A percentile compares a stretch with the other conserved stretches of the same genome.
These are phyloP conservation scores for Dendrophyllia cribrosa DNA, from an alignment of 64 coral and sea anemone genomes.

Conservation along the genomic window DNA sequence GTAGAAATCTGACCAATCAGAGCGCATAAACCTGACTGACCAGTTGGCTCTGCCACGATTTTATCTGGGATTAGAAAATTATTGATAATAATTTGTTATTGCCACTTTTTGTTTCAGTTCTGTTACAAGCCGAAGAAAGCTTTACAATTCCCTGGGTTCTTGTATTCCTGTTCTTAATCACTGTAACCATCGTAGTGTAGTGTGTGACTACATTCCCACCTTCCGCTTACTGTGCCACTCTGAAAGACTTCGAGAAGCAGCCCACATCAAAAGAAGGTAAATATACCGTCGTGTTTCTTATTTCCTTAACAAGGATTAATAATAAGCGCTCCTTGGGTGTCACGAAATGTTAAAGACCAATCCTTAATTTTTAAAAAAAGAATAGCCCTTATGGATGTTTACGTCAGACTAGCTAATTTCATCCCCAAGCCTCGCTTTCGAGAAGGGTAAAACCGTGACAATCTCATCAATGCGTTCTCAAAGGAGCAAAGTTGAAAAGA, in stretches of 20 bases:
- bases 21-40: not conserved
- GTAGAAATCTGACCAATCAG: no score
- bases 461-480: no score
- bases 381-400: no score
- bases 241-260: constrained; percentile 56
- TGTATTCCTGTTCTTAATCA: constrained; percentile 25
- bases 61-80: not conserved
- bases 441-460: no score
- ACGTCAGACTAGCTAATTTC: no score
- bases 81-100: not conserved
- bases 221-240: constrained; percentile 61
- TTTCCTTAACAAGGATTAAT: no score
- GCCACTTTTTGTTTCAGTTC: not conserved
- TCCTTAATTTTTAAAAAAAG: no score
- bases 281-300: no score
- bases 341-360: no score
- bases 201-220: constrained; percentile 43
- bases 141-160: constrained; percentile 19
- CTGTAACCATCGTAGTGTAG: constrained; percentile 39
- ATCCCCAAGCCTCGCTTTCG: no score
- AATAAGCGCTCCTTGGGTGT: no score
- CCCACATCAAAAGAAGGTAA: constrained; percentile 63
- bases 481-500: no score
- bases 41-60: not conserved
- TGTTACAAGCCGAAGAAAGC: constrained; percentile 18